Conservation (phyloP, 2,888 invertebrate genomes). For the Baccha elongata region DNA sequence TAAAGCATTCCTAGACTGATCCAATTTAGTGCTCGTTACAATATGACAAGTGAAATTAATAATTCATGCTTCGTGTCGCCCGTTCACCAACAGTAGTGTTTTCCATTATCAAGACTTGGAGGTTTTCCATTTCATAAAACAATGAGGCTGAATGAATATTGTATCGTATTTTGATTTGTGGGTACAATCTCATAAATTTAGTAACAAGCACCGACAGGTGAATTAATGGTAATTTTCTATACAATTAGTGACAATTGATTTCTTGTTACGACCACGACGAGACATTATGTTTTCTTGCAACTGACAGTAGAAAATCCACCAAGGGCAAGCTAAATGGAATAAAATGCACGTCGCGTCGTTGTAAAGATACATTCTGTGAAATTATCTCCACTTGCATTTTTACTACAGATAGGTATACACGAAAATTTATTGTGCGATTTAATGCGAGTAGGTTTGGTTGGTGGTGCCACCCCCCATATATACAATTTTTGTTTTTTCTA, state of each 20-base stretch:
- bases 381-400: slow-evolving; percentile 16
- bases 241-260: slow-evolving; percentile 65
- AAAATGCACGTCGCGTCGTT: slow-evolving; percentile 28
- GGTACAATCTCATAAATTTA: slow-evolving; percentile 37
- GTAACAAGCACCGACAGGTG: slow-evolving; percentile 47
- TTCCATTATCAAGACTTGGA: neutral
- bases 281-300: too few species aligned
- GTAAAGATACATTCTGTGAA: neutral
- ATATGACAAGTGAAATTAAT: slow-evolving; percentile 63
- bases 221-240: slow-evolving; percentile 55
- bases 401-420: slow-evolving; percentile 30
- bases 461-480: slow-evolving; percentile 48
- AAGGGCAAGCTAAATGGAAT: slow-evolving; percentile 52
- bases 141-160: slow-evolving; percentile 20
- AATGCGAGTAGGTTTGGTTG: slow-evolving; percentile 48
- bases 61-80: slow-evolving; percentile 41
- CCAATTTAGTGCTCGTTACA: slow-evolving; percentile 50
- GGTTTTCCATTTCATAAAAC: slow-evolving; percentile 34
- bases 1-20: slow-evolving; percentile 26
- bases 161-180: slow-evolving; percentile 28
- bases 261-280: slow-evolving; percentile 32
- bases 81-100: slow-evolving; percentile 27
- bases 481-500: neutral
- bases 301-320: slow-evolving; percentile 25
- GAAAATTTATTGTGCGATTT: slow-evolving; percentile 19